phyloP scores from a whole-genome alignment of 2,113 vertebrate species.

The Otus sunia region DNA sequence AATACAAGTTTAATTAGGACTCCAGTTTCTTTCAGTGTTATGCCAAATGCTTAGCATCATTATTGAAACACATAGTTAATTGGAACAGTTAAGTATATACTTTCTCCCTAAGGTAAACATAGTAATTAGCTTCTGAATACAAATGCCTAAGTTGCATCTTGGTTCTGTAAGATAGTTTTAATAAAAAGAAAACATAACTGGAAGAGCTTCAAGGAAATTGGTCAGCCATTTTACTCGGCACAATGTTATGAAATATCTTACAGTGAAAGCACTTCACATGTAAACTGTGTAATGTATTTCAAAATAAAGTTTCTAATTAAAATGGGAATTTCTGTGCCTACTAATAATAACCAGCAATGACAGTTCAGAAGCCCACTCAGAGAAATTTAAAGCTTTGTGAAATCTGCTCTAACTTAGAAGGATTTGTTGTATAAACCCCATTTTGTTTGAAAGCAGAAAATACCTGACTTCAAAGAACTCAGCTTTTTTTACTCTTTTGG shows the following conservation, averaged over 20 bases:
- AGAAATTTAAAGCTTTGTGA: background rate
- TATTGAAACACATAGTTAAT: background rate
- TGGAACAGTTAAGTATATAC: background rate
- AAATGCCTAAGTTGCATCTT: background rate
- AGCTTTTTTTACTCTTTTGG: accelerated
- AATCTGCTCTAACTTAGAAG: background rate
- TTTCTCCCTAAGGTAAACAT: background rate
- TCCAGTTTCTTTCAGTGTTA: background rate
- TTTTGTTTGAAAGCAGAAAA: background rate
- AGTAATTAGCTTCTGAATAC: background rate
- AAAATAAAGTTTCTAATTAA: slow-evolving; percentile 68
- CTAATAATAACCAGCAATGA: slow-evolving; percentile 10
- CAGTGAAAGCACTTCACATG: slow-evolving; percentile 40
- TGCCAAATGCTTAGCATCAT: background rate
- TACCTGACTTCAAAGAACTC: background rate
- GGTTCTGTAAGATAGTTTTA: background rate
- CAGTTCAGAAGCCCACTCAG: background rate
- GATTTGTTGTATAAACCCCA: background rate
- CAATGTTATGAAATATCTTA: slow-evolving; percentile 32
- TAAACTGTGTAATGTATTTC: slow-evolving; percentile 59
- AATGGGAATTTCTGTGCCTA: slow-evolving; percentile 62
- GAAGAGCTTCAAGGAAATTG: background rate
- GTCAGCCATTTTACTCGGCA: slow-evolving; percentile 19
- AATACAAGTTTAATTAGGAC: slow-evolving; percentile 4
- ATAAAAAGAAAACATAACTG: background rate